Base-by-base conservation (phyloP, 1,140 invertebrate species). In the Atta cephalotes region DNA sequence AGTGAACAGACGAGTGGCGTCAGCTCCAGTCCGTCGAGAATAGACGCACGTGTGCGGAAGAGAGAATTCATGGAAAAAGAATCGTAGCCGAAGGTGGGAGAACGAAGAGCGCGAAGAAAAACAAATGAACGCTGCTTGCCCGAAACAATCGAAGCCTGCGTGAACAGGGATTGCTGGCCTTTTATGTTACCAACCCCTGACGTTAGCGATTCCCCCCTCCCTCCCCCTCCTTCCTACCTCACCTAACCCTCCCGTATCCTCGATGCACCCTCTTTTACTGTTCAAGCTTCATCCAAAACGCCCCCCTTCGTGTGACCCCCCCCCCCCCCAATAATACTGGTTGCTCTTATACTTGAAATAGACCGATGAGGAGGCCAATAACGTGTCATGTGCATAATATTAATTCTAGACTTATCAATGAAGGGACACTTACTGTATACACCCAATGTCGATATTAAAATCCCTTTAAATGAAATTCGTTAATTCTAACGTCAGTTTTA, bases 101-200 rank as follows among this genome's bases (percentile, higher is more conserved):
- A 74, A 21, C 16, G 89, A 81, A 82, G 63, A 89, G 89, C 90
- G 90, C 90, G 91, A 93, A 92, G 88, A 93, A 93, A 93, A 93
- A 94, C 91, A 94, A 92, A 93, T 91, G 92, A 93, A 91, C 89
- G 89, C 88, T 90, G 91, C 92, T 91, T 93, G 90, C 87, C 89
- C 93, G 92, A 93, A 94, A 94, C 93, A 94, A 94, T 93, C 93
- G 93, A 93, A 93, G 90, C 84, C 89, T 91, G 89, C 89, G 88
- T 92, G 89, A 92, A 89, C 90, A 91, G 91, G 92, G 91, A 92
- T 91, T 92, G 92, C 92, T 93, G 84, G 92, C 92, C 90, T 92
- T 93, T 93, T 93, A 93, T 93, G 89, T 89, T 89, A 76, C 88
- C 89, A 79, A 85, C 86, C 90, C 87, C 77, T 85, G 31, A 31